Evolutionary conservation across 2,888 invertebrate species (phyloP).

Genomic region (Teleogryllus oceanicus): DNA sequence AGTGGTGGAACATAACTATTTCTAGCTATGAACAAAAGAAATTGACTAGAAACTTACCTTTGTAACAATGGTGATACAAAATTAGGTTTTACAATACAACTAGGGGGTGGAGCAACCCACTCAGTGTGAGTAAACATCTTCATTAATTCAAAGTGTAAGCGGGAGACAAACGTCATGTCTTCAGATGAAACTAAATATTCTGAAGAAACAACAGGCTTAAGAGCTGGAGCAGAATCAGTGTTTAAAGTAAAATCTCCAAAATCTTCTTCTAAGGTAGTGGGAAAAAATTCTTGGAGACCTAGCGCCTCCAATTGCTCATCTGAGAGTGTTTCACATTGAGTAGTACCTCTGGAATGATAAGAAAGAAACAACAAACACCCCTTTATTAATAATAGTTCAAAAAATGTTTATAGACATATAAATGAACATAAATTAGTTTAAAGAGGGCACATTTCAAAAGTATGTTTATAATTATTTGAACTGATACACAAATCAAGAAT

Average conservation of each 20-base stretch:
- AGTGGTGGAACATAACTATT: too few relatives aligned
- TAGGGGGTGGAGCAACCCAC: slow-evolving; percentile 42
- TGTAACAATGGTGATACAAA: slow-evolving; percentile 25
- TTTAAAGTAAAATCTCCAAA: slow-evolving; percentile 62
- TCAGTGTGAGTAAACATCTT: slow-evolving; percentile 29
- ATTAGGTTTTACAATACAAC: background rate
- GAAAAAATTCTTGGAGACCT: slow-evolving; percentile 68
- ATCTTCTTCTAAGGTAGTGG: slow-evolving; percentile 63
- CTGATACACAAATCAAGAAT: background rate
- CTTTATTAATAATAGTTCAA: background rate
- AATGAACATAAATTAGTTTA: background rate
- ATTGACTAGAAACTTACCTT: slow-evolving; percentile 28
- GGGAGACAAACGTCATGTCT: slow-evolving; percentile 58
- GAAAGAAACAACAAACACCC: background rate
- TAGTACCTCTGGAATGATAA: background rate
- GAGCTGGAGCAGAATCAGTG: slow-evolving; percentile 40
- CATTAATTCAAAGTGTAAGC: slow-evolving; percentile 60
- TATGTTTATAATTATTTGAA: background rate
- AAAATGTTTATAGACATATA: background rate
- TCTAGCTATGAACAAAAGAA: too few relatives aligned
- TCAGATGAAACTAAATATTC: slow-evolving; percentile 47
- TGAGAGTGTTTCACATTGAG: slow-evolving; percentile 46
- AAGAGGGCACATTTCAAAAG: background rate
- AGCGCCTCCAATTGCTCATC: slow-evolving; percentile 64
- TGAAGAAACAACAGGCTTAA: background rate